Evolutionary conservation across 2,888 invertebrate genomes (phyloP).

Genomic region (Lissocephala sabroskyi): DNA sequence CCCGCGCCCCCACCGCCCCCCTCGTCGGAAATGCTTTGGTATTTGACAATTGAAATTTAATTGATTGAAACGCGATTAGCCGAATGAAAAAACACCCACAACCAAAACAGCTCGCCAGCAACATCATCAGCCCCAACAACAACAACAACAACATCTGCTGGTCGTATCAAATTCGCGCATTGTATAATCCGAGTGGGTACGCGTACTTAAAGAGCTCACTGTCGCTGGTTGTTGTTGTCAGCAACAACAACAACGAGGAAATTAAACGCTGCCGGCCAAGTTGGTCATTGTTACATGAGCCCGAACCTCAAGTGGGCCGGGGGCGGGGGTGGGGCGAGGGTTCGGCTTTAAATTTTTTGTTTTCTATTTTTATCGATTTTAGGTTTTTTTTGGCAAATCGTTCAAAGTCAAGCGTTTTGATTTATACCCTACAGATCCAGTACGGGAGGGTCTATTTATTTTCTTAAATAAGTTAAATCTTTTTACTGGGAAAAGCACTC

Average conservation of each 20-base stretch:
- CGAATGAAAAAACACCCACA: slow-evolving; percentile 34
- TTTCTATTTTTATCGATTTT: slow-evolving; percentile 21
- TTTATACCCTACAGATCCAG: no score
- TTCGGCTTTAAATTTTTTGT: slow-evolving; percentile 26
- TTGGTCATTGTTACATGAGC: slow-evolving; percentile 18
- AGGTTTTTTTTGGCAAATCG: slow-evolving; percentile 25
- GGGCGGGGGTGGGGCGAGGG: not conserved
- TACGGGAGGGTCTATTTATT: no score
- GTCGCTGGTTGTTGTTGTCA: no score
- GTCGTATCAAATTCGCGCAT: slow-evolving; percentile 28
- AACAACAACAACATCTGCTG: slow-evolving; percentile 7
- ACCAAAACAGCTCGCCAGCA: slow-evolving; percentile 7
- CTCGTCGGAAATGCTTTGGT: not conserved
- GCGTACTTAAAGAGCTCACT: not conserved
- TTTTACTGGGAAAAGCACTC: no score
- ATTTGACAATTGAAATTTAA: slow-evolving; percentile 50
- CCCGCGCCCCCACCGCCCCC: not conserved
- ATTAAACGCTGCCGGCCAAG: slow-evolving; percentile 18
- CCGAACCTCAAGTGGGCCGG: not conserved
- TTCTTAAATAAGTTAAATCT: no score
- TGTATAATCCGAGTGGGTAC: slow-evolving; percentile 37
- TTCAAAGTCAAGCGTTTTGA: no score
- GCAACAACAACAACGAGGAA: slow-evolving; percentile 4
- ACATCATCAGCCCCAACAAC: slow-evolving; percentile 14
- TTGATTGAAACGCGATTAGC: slow-evolving; percentile 55